Evolutionary conservation across 2,888 invertebrate genomes (phyloP).

Genomic region (Stegophylla sp.): DNA sequence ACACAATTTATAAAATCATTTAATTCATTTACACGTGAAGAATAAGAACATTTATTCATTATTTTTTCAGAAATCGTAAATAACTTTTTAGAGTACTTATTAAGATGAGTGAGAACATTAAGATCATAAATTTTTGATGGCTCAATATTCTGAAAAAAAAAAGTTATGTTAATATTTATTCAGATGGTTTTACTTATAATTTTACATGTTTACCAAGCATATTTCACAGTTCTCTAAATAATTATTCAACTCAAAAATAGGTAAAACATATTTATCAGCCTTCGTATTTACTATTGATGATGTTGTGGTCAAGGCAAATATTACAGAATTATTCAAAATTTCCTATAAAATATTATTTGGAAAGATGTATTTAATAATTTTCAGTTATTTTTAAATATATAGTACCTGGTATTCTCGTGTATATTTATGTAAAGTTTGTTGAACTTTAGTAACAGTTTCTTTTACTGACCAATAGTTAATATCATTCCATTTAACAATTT

Average conservation of each 20-base stretch:
- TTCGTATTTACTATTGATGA: conserved; percentile 2
- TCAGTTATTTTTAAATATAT: conserved; percentile 53
- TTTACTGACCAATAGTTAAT: conserved; percentile 93
- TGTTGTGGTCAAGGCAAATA: conserved; percentile 34
- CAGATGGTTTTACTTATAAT: not conserved
- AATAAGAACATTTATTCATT: conserved; percentile 37
- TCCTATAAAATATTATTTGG: conserved; percentile 24
- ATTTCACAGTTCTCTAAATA: conserved; percentile 35
- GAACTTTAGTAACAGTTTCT: conserved; percentile 85
- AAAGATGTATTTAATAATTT: not conserved
- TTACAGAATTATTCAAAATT: conserved; percentile 47
- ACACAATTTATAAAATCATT: conserved; percentile 42
- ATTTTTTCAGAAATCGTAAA: conserved; percentile 20
- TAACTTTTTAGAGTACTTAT: conserved; percentile 44
- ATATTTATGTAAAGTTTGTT: conserved; percentile 84
- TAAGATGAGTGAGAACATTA: conserved; percentile 34
- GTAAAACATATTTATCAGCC: conserved; percentile 13
- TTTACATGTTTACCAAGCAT: conserved; percentile 24
- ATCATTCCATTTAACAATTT: conserved; percentile 94
- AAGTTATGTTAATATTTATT: not conserved
- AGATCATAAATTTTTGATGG: not conserved
- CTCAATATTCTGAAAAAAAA: not conserved
- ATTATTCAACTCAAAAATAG: conserved; percentile 2
- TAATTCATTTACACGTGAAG: conserved; percentile 11
- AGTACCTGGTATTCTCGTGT: conserved; percentile 82